A percentile compares a stretch with the other conserved stretches of the same genome.
Conservation (phyloP, 2,888 invertebrate genomes). For the Tubiluchus corallicola region DNA sequence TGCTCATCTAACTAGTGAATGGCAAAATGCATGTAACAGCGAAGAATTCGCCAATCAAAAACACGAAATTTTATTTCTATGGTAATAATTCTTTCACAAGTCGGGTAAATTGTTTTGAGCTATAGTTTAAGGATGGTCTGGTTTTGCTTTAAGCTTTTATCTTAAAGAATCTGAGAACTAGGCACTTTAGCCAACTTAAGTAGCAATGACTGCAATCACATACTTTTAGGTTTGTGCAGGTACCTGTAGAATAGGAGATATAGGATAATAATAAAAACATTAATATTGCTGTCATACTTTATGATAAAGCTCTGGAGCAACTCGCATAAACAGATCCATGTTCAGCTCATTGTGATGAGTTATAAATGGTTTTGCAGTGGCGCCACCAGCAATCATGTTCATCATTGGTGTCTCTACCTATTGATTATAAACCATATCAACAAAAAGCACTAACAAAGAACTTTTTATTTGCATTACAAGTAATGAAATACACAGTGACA, state of each 20-base stretch:
- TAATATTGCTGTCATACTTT: constrained; percentile 39
- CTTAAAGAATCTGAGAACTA: neutral
- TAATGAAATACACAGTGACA: neutral
- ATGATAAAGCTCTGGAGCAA: constrained; percentile 92
- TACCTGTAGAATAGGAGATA: too few relatives aligned
- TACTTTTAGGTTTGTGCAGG: constrained; percentile 6
- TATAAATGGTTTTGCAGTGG: constrained; percentile 92
- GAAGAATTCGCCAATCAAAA: too few relatives aligned
- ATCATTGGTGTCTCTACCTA: constrained; percentile 94
- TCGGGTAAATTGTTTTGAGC: too few relatives aligned
- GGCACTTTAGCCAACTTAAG: neutral
- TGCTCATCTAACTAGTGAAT: too few relatives aligned
- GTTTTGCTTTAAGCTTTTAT: neutral
- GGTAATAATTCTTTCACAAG: too few relatives aligned
- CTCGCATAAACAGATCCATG: constrained; percentile 90
- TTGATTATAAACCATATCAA: constrained; percentile 10
- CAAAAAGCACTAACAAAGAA: constrained; percentile 5
- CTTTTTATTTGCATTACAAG: neutral
- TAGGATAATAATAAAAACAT: neutral
- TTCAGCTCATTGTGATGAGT: constrained; percentile 98
- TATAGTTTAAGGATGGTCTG: too few relatives aligned
- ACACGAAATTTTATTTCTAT: too few relatives aligned
- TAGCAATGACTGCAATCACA: neutral
- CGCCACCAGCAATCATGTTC: constrained; percentile 98
- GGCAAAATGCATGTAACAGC: too few relatives aligned